Conservation (phyloP, 92 coral and sea anemone genomes). For the Palythoa heliodiscus region DNA sequence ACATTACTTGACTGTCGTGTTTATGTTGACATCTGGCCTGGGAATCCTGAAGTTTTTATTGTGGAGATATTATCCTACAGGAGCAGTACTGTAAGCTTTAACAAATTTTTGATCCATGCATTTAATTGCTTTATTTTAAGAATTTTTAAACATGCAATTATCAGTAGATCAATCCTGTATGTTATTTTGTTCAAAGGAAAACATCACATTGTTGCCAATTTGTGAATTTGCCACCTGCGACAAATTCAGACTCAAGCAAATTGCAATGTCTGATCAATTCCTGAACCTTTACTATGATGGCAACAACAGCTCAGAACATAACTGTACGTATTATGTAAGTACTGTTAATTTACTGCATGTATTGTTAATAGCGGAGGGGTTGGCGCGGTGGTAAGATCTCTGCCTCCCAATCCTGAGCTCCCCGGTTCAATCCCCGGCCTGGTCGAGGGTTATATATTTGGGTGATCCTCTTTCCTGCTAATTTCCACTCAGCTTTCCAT, state of each 20-base stretch:
- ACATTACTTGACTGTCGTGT: constrained; percentile 23
- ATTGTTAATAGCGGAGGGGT: too few relatives aligned
- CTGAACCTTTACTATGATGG: constrained; percentile 12
- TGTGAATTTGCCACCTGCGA: constrained; percentile 30
- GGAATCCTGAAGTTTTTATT: neutral
- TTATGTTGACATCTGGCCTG: constrained; percentile 10
- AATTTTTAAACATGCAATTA: too few relatives aligned
- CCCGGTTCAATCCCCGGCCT: too few relatives aligned
- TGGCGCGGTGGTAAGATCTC: too few relatives aligned
- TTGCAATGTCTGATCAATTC: neutral
- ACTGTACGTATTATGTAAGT: neutral
- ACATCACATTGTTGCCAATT: constrained; percentile 2
- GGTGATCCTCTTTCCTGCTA: too few relatives aligned
- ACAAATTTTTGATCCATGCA: too few relatives aligned
- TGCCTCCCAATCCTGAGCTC: too few relatives aligned
- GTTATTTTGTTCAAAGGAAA: neutral
- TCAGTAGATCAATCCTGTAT: too few relatives aligned
- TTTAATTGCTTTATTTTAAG: too few relatives aligned
- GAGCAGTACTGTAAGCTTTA: constrained; percentile 20
- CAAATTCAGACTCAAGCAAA: constrained; percentile 1
- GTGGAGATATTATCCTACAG: constrained; percentile 33
- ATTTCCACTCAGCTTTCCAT: too few relatives aligned
- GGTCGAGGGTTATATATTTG: too few relatives aligned
- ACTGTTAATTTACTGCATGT: neutral
- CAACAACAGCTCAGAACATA: neutral